These are phyloP conservation scores for Chloromyia formosa DNA, from an alignment of 2,888 invertebrate species.

Conservation along the genomic window DNA sequence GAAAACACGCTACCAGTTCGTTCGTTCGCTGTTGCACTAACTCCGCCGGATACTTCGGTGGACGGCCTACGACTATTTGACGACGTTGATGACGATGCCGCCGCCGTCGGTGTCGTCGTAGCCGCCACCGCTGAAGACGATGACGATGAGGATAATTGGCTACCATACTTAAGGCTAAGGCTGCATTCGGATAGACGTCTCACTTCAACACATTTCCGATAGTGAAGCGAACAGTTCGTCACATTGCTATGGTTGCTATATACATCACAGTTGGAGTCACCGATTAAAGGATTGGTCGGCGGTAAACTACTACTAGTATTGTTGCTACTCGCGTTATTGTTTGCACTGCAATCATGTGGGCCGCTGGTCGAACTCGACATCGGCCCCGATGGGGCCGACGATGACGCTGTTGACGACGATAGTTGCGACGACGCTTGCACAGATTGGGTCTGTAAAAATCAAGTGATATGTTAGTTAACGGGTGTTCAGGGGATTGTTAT, in stretches of 20 bases:
- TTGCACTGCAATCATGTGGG: conserved; percentile 24
- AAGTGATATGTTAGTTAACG: not conserved
- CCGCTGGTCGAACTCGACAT: conserved; percentile 10
- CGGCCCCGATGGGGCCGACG: conserved; percentile 32
- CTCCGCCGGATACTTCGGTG: conserved; percentile 62
- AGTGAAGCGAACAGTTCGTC: conserved; percentile 48
- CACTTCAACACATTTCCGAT: conserved; percentile 65
- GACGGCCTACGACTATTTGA: conserved; percentile 65
- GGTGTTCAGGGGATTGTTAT: not conserved
- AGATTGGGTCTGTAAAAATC: conserved; percentile 30
- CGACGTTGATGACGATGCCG: conserved; percentile 53
- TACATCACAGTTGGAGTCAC: conserved; percentile 64
- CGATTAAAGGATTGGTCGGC: conserved; percentile 52
- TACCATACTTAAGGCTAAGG: conserved; percentile 52
- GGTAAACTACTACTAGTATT: conserved; percentile 54
- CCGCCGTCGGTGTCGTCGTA: conserved; percentile 52
- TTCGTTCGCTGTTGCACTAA: conserved; percentile 49
- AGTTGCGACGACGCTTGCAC: conserved; percentile 18
- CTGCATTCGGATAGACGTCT: conserved; percentile 66
- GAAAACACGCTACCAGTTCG: too few species aligned
- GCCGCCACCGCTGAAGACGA: conserved; percentile 49
- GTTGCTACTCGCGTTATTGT: conserved; percentile 51
- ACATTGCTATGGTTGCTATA: conserved; percentile 56
- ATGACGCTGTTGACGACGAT: conserved; percentile 17
- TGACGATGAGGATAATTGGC: conserved; percentile 40